Conservation (phyloP, 2,888 invertebrate species). For the Polymixis flavicincta region DNA sequence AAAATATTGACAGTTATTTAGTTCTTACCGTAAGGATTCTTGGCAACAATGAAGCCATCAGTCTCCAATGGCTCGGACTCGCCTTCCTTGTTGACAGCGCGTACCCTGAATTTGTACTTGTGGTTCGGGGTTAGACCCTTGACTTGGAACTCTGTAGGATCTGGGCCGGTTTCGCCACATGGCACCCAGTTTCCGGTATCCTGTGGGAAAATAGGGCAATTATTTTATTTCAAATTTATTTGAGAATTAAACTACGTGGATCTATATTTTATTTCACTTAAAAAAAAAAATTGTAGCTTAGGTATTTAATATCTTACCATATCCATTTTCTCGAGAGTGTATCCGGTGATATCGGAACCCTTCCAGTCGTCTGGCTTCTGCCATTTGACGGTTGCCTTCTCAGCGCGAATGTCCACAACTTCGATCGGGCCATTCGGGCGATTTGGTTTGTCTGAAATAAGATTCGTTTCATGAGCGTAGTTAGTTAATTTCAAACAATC, state of each 20-base stretch:
- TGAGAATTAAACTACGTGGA: too few species aligned
- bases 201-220: slow-evolving; percentile 65
- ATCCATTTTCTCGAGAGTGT: slow-evolving; percentile 98
- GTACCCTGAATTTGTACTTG: slow-evolving; percentile 99
- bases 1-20: neutral
- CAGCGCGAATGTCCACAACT: slow-evolving; percentile 96
- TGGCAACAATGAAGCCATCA: slow-evolving; percentile 96
- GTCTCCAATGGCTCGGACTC: slow-evolving; percentile 98
- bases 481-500: too few species aligned
- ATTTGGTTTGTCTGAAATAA: slow-evolving; percentile 94
- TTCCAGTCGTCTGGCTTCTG: slow-evolving; percentile 96
- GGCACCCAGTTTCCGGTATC: slow-evolving; percentile 99
- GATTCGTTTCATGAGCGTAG: neutral
- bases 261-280: too few species aligned
- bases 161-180: slow-evolving; percentile 97
- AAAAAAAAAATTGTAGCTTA: neutral
- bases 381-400: slow-evolving; percentile 98
- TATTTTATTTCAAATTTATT: neutral
- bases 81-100: slow-evolving; percentile 99
- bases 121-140: slow-evolving; percentile 98
- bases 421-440: slow-evolving; percentile 96
- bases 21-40: slow-evolving; percentile 97
- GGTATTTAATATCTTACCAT: slow-evolving; percentile 91
- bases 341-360: slow-evolving; percentile 97
- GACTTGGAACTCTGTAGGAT: slow-evolving; percentile 95